These are phyloP conservation scores for Hippocampus abdominalis DNA, from an alignment of 2,113 vertebrate genomes.

Conservation along the genomic window DNA sequence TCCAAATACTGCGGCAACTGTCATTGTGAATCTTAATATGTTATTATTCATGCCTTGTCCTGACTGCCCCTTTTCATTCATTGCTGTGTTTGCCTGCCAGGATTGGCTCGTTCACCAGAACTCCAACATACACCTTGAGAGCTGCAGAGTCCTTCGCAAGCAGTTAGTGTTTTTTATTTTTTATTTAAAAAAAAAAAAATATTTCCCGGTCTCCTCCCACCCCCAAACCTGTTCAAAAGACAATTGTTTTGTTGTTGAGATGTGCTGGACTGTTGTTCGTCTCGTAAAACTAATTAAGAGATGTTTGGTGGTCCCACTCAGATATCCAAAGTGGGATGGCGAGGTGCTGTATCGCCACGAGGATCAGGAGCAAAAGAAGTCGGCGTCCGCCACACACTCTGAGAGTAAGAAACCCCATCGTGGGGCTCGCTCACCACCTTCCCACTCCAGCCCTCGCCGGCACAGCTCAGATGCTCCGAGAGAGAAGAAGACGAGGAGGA, in stretches of 20 bases:
- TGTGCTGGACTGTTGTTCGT: background rate
- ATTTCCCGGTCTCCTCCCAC: too few relatives aligned
- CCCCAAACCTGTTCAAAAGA: background rate
- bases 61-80: conserved; percentile 3
- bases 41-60: conserved; percentile 34
- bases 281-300: background rate
- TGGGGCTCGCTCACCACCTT: conserved; percentile 38
- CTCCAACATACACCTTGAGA: conserved; percentile 80
- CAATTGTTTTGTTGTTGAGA: background rate
- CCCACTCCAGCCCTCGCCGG: conserved; percentile 42
- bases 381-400: background rate
- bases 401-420: conserved; percentile 4
- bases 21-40: background rate
- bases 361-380: too few relatives aligned
- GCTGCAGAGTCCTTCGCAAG: conserved; percentile 78
- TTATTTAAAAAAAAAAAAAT: too few relatives aligned
- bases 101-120: conserved; percentile 92
- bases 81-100: conserved; percentile 62
- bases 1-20: background rate
- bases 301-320: conserved; percentile 34
- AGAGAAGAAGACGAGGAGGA: conserved; percentile 22
- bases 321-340: conserved; percentile 87
- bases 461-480: background rate
- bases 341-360: conserved; percentile 47
- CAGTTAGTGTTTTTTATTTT: conserved; percentile 71